Conservation (phyloP, 2,888 invertebrate genomes). For the Harpagoxenus sublaevis region DNA sequence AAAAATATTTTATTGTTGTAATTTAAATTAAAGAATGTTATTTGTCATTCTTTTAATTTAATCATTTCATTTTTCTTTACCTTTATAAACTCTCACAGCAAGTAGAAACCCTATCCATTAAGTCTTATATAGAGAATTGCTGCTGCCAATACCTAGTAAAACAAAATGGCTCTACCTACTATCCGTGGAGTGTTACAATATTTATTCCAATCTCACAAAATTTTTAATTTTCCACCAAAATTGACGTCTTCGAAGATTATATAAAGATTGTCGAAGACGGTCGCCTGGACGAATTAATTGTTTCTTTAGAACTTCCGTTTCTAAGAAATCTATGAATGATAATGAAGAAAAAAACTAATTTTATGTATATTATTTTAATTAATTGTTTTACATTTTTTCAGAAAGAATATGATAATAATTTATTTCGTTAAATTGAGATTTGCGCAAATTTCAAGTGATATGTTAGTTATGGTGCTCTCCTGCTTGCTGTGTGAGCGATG, state of each 20-base stretch:
- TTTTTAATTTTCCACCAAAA: background rate
- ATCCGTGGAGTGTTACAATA: background rate
- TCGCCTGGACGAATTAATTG: background rate
- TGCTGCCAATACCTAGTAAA: background rate
- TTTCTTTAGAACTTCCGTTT: background rate
- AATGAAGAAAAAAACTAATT: background rate
- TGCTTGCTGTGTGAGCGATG: background rate
- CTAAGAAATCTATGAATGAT: background rate
- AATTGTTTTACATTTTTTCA: background rate
- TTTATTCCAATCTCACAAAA: background rate
- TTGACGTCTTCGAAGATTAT: background rate
- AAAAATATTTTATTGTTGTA: slow-evolving; percentile 58
- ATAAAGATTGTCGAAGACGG: background rate
- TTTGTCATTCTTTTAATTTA: background rate
- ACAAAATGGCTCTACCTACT: background rate
- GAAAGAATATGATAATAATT: background rate
- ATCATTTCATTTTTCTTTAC: background rate
- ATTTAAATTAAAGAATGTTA: slow-evolving; percentile 7
- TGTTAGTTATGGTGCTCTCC: background rate
- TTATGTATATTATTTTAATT: background rate
- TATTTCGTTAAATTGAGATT: background rate
- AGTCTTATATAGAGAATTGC: background rate
- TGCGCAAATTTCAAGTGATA: background rate
- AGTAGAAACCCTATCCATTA: background rate
- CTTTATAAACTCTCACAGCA: background rate